Evolutionary conservation across 2,113 vertebrate species (phyloP).

Genomic region (Cercocebus atys): DNA sequence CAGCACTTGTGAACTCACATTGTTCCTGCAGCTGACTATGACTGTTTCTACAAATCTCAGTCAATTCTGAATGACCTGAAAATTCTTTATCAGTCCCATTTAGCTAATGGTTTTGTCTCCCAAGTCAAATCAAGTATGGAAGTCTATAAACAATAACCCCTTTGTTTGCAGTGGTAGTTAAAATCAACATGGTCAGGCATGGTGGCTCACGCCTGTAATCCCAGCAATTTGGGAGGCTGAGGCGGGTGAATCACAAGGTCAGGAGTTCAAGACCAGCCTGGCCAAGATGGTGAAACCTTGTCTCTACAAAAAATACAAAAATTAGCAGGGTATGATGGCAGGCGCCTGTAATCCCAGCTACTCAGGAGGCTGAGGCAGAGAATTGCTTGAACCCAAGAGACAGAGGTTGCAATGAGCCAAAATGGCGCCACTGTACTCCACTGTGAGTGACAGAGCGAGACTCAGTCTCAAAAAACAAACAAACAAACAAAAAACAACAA

Average conservation of each 20-base stretch:
- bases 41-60: neutral
- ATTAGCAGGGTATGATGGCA: neutral
- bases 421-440: too few relatives aligned
- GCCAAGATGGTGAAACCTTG: neutral
- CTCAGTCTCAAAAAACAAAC: neutral
- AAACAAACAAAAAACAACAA: too few relatives aligned
- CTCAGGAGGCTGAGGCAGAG: neutral
- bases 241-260: too few relatives aligned
- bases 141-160: neutral
- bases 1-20: neutral
- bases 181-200: neutral
- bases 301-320: neutral
- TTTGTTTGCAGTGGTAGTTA: slow-evolving; percentile 10
- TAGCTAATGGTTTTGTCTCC: slow-evolving; percentile 34
- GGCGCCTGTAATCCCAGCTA: neutral
- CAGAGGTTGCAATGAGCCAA: neutral
- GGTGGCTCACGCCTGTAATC: neutral
- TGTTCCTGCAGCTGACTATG: neutral
- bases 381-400: neutral
- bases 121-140: slow-evolving; percentile 40
- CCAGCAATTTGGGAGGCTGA: neutral
- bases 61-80: neutral
- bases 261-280: neutral
- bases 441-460: neutral
- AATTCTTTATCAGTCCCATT: neutral